These are phyloP conservation scores for Dryas iulia DNA, from an alignment of 1,140 invertebrate species.

Conservation along the genomic window DNA sequence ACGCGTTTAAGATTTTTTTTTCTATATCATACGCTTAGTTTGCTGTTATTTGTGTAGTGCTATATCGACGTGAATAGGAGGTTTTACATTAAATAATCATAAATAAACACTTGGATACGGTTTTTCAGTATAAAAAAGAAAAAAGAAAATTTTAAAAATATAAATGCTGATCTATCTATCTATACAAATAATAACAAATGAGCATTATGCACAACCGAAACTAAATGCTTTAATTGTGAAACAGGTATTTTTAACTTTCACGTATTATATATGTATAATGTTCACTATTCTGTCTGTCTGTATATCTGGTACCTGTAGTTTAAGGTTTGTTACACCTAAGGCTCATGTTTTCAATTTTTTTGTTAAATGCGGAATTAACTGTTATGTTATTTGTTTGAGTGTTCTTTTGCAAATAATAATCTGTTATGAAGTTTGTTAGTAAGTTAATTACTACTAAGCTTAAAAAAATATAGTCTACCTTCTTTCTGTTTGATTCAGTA, in stretches of 20 bases:
- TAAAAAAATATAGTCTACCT: no score
- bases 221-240: slow-evolving; percentile 75
- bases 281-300: slow-evolving; percentile 48
- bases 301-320: slow-evolving; percentile 42
- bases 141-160: background rate
- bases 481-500: no score
- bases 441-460: no score
- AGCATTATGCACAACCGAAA: slow-evolving; percentile 68
- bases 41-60: slow-evolving; percentile 1
- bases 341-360: slow-evolving; percentile 13
- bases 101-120: background rate
- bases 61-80: background rate
- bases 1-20: background rate
- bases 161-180: background rate
- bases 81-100: background rate
- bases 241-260: slow-evolving; percentile 76
- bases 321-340: slow-evolving; percentile 33
- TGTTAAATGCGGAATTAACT: slow-evolving; percentile 11
- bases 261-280: slow-evolving; percentile 62
- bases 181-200: slow-evolving; percentile 28
- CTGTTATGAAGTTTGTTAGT: no score
- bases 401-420: background rate
- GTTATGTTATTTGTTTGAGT: background rate
- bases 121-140: background rate
- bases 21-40: background rate